Base-by-base conservation (phyloP, 1,140 invertebrate genomes). In the Drosophila eugracilis region DNA sequence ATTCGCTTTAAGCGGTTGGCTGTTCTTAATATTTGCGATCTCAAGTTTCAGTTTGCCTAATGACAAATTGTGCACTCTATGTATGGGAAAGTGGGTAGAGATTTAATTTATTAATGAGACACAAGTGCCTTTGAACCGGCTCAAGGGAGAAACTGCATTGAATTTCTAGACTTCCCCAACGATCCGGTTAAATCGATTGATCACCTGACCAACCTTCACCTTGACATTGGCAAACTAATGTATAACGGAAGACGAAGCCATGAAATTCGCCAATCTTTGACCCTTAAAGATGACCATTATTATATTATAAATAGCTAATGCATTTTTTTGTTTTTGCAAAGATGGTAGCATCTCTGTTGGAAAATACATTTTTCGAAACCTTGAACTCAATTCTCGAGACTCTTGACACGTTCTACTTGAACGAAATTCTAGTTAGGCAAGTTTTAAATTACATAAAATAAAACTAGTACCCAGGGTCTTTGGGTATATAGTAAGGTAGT, bases 121-220 rank as follows among this genome's bases (percentile, higher is more conserved):
- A 47, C 42, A 42, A 62, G 39, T 41, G 34, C 50, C 32, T 59
- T 26, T 50, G 22, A 81, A 49, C 67, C 67, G 60, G 50, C 57
- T 42, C 28, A 21, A 37, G 42, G 42, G n/a, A 3, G 32, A 45
- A 73, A 52, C 44, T 57, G 39, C 59, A 62, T 50, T 30, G 17
- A 37, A 19, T 49, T 24, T 26, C 42, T 45, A 45, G 42, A 45
- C 42, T 26, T 44, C n/a, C 6, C 42, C 22, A 7, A 5, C 42
- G 42, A 28, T 41, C 1, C 32, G 48, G 30, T 34, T n/a, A 2
- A 2, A 21, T 34, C 34, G 53, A 26, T 36, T 44, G 48, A 62
- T 79, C 78, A 69, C 78, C 57, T 42, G 53, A 44, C 44, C 74
- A 62, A 76, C 60, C 81, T 81, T 85, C 79, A 86, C 81, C 81